These are phyloP conservation scores for Pygocentrus nattereri DNA, from an alignment of 2,797 vertebrate species.

Conservation along the genomic window DNA sequence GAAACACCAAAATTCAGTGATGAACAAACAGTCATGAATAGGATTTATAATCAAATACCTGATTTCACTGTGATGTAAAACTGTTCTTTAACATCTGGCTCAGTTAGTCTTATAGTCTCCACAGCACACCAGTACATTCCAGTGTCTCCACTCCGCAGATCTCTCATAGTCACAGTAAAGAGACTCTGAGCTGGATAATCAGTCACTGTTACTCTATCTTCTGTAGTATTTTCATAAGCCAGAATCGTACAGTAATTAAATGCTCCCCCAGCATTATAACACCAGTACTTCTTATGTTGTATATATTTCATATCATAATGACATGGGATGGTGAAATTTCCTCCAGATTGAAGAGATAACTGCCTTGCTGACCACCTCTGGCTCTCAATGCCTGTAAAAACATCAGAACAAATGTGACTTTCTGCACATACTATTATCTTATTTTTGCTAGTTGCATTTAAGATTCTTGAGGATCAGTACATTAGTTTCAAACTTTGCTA, in stretches of 20 bases:
- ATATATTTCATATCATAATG: constrained; percentile 45
- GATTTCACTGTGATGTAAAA: constrained; percentile 23
- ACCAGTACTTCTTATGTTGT: constrained; percentile 55
- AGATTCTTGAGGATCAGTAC: too few species aligned
- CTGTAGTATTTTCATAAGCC: too few species aligned
- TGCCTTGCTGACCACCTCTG: constrained; percentile 45
- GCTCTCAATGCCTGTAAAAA: too few species aligned
- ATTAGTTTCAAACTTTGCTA: too few species aligned
- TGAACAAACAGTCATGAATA: too few species aligned
- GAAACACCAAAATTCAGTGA: not conserved
- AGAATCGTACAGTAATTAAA: too few species aligned
- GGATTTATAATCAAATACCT: constrained; percentile 11
- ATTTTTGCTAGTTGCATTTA: too few species aligned
- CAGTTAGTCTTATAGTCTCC: rapidly evolving
- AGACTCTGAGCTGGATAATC: too few species aligned
- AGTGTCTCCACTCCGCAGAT: constrained; percentile 38
- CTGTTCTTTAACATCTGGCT: not conserved
- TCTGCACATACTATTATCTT: too few species aligned
- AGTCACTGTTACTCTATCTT: too few species aligned
- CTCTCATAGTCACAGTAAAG: too few species aligned
- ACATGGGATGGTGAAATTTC: constrained; percentile 42
- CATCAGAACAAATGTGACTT: too few species aligned
- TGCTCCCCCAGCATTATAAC: not conserved
- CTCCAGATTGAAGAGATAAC: constrained; percentile 48
- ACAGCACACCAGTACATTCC: constrained; percentile 27